A percentile compares a stretch with the other conserved stretches of the same genome.
phyloP scores from a whole-genome alignment of 1,140 invertebrate genomes.

The Bradynema listronoti region DNA sequence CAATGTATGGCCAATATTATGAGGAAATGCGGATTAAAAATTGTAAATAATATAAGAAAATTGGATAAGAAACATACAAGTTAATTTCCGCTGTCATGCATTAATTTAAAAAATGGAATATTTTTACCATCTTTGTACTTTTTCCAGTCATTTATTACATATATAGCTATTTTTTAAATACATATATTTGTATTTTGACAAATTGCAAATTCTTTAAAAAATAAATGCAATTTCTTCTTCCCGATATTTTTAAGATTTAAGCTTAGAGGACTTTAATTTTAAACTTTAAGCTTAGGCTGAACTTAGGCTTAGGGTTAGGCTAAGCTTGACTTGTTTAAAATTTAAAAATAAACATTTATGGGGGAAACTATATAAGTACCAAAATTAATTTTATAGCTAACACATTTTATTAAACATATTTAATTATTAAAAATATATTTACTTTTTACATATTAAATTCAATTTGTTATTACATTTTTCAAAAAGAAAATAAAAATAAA shows the following conservation, averaged over 20 bases:
- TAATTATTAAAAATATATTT: too few relatives aligned
- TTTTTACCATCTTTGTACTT: neutral
- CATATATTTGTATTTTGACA: neutral
- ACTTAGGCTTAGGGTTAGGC: neutral
- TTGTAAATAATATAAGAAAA: too few relatives aligned
- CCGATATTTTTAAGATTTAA: neutral
- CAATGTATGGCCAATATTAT: too few relatives aligned
- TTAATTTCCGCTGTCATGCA: too few relatives aligned
- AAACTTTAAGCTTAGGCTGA: neutral
- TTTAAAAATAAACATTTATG: neutral
- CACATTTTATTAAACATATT: too few relatives aligned
- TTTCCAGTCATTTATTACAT: neutral
- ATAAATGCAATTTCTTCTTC: neutral
- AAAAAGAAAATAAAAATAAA: too few relatives aligned
- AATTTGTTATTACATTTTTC: too few relatives aligned
- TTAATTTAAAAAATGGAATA: too few relatives aligned
- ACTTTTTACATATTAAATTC: too few relatives aligned
- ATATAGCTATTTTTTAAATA: neutral
- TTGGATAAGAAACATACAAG: too few relatives aligned
- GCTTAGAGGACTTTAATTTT: neutral
- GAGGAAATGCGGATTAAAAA: too few relatives aligned
- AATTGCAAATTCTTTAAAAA: neutral
- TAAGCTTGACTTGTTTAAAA: neutral
- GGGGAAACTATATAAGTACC: neutral
- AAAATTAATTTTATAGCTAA: neutral